Conservation (phyloP, 2,113 vertebrate species). For the Calypte anna region DNA sequence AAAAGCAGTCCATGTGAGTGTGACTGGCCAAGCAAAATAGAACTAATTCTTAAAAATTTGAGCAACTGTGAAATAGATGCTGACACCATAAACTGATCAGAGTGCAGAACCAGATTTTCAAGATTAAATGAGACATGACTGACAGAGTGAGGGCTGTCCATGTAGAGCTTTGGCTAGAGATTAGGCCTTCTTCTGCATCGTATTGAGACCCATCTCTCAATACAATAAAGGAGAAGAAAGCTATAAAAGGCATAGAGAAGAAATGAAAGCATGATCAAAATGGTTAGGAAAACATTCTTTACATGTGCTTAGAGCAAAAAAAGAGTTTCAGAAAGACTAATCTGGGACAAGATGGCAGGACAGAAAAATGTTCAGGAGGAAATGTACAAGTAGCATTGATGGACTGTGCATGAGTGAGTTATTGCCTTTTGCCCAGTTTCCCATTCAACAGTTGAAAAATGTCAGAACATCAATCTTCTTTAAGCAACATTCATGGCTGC, state of each 20-base stretch:
- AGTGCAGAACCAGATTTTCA: background rate
- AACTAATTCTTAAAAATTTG: background rate
- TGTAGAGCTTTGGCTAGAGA: background rate
- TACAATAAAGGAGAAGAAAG: background rate
- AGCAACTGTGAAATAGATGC: background rate
- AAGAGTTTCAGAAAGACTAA: background rate
- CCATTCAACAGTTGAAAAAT: background rate
- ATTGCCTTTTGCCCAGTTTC: background rate
- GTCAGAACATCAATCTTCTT: background rate
- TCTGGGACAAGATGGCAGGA: background rate
- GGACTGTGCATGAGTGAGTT: rapidly evolving
- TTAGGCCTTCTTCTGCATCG: background rate
- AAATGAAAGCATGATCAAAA: background rate
- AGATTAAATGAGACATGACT: background rate
- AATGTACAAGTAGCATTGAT: background rate
- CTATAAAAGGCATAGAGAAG: background rate
- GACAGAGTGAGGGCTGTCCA: background rate
- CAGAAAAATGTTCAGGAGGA: background rate
- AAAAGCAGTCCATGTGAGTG: background rate
- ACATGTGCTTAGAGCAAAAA: background rate
- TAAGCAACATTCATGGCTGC: background rate
- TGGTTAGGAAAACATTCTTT: background rate
- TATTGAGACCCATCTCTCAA: background rate
- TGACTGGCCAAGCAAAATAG: background rate
- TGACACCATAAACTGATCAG: background rate